Evolutionary conservation across 2,888 invertebrate species (phyloP).

Genomic region (Bombylius major): DNA sequence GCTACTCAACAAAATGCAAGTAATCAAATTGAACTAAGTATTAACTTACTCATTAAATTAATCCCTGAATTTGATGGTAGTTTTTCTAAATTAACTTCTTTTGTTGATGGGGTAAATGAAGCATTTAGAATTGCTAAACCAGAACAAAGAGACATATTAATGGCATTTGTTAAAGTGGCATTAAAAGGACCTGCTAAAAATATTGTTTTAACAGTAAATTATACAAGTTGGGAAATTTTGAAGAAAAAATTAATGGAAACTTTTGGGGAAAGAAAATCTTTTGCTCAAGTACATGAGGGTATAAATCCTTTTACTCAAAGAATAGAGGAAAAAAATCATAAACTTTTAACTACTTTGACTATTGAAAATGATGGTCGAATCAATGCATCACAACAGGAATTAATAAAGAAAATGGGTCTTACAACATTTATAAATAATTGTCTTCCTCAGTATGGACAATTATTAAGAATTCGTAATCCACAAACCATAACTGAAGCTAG

Average conservation of each 20-base stretch:
- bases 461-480: slow-evolving; percentile 2
- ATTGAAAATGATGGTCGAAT: background rate
- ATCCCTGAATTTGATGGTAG: background rate
- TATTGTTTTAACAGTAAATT: background rate
- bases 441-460: background rate
- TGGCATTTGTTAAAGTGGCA: background rate
- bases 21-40: background rate
- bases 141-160: background rate
- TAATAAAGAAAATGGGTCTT: background rate
- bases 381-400: background rate
- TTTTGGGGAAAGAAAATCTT: background rate
- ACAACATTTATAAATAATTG: background rate
- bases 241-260: background rate
- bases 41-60: background rate
- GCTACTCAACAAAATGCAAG: too few relatives aligned
- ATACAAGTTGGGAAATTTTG: background rate
- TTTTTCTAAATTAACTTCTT: background rate
- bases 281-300: background rate
- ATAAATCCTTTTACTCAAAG: background rate
- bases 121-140: background rate
- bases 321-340: background rate
- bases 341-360: background rate
- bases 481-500: background rate
- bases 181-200: background rate
- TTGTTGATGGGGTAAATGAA: background rate